Evolutionary conservation across 2,888 invertebrate genomes (phyloP), one percentile per base, ranked within the genome.

Genomic region (Brachycybe producta): DNA sequence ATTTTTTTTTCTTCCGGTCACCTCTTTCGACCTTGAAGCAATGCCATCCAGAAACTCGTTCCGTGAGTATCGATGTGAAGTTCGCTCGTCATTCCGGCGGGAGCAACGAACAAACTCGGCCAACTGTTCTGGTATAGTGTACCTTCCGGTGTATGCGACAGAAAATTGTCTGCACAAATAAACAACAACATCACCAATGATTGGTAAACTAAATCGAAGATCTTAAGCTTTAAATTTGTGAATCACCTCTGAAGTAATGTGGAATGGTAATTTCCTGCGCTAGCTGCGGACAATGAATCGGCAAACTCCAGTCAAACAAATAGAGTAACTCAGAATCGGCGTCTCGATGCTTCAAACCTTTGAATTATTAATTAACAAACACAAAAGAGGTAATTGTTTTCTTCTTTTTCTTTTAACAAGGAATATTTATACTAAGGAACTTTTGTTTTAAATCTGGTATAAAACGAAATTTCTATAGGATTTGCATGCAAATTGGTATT

Each of bases 281-380:
- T 23, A 64, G 54, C 5, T 57, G 40, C 5, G 63, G 62, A 52
- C 62, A 63, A 51, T 64, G 58, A 30, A 60, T 38, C 2, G 64
- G 64, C 32, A 64, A 52, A 48, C 61, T 62, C 64, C 64, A 64
- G 53, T 64, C 64, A 60, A 64, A 64, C 40, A 64, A 56, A 53
- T 62, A 64, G 28, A 43, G 44, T 5, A 44, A 23, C 28, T 43
- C 50, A 30, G 24, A 19, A 4, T 27, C 35, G 17, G 43, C 45
- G 27, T 50, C 50, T 13, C 43, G 32, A 43, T 49, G 43, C 35
- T 43, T 42, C n/a, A 50, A 42, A 3, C n/a, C 17, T n/a, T 7
- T 40, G 23, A n/a, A 19, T 11, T 38, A 38, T 8, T 15, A 15
- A 38, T 13, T 30, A 7, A 38, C 17, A 13, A 13, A 17, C 38